These are phyloP conservation scores for Myotis daubentonii DNA, from an alignment of 2,797 vertebrate species.

Conservation along the genomic window DNA sequence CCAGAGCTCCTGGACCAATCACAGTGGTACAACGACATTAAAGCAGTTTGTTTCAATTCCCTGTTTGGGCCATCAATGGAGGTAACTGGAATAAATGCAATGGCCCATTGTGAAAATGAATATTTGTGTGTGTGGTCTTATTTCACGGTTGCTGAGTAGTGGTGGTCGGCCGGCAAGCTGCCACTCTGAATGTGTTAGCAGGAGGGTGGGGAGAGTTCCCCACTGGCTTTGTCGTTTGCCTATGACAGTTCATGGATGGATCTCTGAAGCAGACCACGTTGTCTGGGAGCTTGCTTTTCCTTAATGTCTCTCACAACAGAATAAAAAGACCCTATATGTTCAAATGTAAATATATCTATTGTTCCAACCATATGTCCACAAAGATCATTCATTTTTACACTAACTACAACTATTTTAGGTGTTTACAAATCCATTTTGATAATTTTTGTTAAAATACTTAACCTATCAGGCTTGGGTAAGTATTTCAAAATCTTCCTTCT, in stretches of 20 bases:
- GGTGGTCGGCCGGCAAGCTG: not conserved
- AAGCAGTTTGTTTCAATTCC: not conserved
- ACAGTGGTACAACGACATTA: not conserved
- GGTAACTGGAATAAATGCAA: not conserved
- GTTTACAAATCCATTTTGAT: slow-evolving; percentile 8
- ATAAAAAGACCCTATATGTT: not conserved
- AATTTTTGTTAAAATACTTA: slow-evolving; percentile 11
- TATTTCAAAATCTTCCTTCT: not conserved
- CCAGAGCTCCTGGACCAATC: not conserved
- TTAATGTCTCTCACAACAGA: not conserved
- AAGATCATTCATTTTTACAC: not conserved
- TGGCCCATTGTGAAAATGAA: not conserved
- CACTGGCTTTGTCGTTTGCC: not conserved
- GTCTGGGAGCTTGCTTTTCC: not conserved
- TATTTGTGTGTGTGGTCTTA: not conserved
- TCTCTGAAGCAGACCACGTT: not conserved
- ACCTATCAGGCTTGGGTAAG: not conserved
- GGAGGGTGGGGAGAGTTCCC: not conserved
- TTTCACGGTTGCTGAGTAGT: not conserved
- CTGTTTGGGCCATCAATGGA: not conserved
- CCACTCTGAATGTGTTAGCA: not conserved
- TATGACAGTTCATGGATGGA: not conserved
- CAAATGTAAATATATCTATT: not conserved
- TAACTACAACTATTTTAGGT: not conserved
- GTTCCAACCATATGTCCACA: not conserved